Evolutionary conservation across 1,140 invertebrate species (phyloP).

Genomic region (Pygmarrhopalites habei): DNA sequence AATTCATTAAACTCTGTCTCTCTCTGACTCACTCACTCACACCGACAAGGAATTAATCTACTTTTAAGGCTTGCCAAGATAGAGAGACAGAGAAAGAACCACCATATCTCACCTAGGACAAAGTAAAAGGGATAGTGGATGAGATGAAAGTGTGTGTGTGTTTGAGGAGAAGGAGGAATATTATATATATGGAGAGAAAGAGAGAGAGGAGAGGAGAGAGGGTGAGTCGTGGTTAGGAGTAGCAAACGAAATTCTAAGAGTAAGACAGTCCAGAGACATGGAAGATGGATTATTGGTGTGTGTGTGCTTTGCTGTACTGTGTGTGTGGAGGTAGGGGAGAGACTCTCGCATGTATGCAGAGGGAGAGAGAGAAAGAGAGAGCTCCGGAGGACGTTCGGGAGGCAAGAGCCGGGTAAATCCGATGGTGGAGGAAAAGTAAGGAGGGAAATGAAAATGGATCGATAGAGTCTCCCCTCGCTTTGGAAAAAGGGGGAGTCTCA

Average conservation of each 20-base stretch:
- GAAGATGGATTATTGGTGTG: slow-evolving; percentile 15
- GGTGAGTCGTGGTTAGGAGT: background rate
- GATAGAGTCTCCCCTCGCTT: slow-evolving; percentile 3
- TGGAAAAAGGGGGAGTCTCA: background rate
- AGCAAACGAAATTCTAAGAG: background rate
- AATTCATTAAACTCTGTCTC: no score
- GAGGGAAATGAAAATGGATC: background rate
- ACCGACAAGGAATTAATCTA: no score
- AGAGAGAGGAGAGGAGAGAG: background rate
- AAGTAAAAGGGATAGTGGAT: no score
- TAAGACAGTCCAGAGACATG: slow-evolving; percentile 2
- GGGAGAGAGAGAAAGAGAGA: no score
- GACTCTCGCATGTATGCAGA: no score
- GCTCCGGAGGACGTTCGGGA: no score
- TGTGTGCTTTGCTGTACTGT: background rate
- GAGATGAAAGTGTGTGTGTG: no score
- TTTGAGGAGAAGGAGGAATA: no score
- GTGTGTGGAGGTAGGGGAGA: background rate
- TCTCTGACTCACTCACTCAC: no score
- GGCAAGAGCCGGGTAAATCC: background rate
- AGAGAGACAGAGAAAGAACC: background rate
- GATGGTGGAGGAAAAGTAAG: background rate
- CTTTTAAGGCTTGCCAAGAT: no score
- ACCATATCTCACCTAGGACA: no score
- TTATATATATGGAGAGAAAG: no score